phyloP scores from a whole-genome alignment of 2,113 vertebrate genomes.

The Equus quagga region DNA sequence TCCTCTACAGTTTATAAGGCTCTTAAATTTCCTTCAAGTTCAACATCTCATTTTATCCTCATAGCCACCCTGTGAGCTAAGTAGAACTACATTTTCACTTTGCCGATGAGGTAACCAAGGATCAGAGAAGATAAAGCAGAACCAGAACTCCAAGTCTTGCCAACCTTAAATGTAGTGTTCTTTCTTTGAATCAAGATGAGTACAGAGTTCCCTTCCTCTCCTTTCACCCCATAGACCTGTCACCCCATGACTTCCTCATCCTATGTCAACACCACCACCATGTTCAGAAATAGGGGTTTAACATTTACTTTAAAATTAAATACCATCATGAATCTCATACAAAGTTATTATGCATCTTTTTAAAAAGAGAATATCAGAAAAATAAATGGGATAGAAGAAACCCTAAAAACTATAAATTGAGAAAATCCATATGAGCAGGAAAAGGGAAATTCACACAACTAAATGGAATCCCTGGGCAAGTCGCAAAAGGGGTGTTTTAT shows the following conservation, averaged over 20 bases:
- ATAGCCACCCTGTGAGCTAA: background rate
- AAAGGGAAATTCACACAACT: background rate
- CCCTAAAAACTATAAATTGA: background rate
- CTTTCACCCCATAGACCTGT: background rate
- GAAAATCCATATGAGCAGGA: background rate
- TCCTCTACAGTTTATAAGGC: background rate
- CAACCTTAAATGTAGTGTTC: background rate
- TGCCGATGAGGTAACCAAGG: background rate
- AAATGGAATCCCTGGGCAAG: background rate
- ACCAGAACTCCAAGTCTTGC: background rate
- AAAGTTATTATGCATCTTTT: background rate
- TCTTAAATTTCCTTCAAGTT: conserved; percentile 12
- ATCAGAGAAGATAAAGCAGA: background rate
- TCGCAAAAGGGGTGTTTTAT: background rate
- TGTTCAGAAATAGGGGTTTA: background rate
- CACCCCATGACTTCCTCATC: background rate
- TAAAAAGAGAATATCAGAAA: background rate
- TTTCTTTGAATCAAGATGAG: background rate
- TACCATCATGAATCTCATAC: background rate
- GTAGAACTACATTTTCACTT: conserved; percentile 9
- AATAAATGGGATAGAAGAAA: background rate
- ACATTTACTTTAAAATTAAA: conserved; percentile 15
- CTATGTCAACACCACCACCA: background rate
- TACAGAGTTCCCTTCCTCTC: background rate
- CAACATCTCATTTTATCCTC: background rate